Base-by-base conservation (phyloP, 2,797 vertebrate species). In the Micrastur ruficollis region DNA sequence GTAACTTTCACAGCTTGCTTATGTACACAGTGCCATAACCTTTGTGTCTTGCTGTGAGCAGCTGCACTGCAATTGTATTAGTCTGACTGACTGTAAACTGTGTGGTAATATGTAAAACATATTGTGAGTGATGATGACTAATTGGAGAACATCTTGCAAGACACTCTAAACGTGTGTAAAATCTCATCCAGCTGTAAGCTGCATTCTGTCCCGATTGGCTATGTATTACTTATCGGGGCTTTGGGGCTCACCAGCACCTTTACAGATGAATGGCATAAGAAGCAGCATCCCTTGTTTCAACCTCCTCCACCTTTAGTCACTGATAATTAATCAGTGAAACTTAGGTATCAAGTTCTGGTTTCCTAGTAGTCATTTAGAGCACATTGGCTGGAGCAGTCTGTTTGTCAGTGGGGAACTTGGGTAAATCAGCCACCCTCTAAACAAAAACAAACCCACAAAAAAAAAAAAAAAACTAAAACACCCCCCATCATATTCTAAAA, bases 1-100 rank as follows among this genome's bases (percentile, higher is more conserved):
- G 94, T 96, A 96, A 96, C 97, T 96, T 97, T 97, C 97, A 97
- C 97, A 98, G 97, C 97, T 97, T 97, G 97, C 96, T 97, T 96
- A 93, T 97, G 96, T 96, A 98, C 96, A 97, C 92, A 94, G 95
- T 82, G 96, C 94, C 93, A 63, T 97, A 96, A 97, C 98, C 97
- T 97, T 95, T 97, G 95, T 92, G 92, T 97, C 97, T 95, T 94
- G 92, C 97, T 97, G 97, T 47, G 97, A 98, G 95, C 97, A 98
- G 97, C 97, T 98, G 97, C 71, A 58, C 95, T 88, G 89, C 96
- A 94, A 95, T 97, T 97, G 96, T 97, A 95, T 95, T 96, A 95
- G 95, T 72, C 92, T 97, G 97, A 72, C 95, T 55, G 95, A 96
- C 95, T 96, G 95, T 97, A 97, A 97, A 97, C 97, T 97, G 96